phyloP scores from a whole-genome alignment of 2,113 vertebrate genomes.

The Brachirus orientalis region DNA sequence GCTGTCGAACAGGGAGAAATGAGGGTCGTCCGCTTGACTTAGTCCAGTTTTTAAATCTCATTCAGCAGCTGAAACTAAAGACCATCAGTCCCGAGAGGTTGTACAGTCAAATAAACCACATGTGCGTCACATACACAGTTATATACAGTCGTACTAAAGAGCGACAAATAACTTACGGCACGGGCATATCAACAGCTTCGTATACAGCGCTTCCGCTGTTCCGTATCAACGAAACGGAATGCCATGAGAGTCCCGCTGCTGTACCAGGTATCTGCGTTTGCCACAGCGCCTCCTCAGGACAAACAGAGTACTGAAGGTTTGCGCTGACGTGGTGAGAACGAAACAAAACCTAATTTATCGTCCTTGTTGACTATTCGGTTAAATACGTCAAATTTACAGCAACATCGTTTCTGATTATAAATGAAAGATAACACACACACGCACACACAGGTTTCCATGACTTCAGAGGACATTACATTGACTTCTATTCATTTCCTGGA shows the following conservation, averaged over 20 bases:
- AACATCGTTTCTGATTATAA: rapidly evolving
- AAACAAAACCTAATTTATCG: neutral
- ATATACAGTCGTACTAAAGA: neutral
- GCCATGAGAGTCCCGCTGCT: slow-evolving; percentile 2
- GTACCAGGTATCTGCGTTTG: rapidly evolving
- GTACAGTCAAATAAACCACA: neutral
- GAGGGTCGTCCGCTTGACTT: neutral
- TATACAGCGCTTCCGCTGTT: slow-evolving; percentile 44
- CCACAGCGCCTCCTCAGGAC: slow-evolving; percentile 34
- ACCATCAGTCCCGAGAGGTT: neutral
- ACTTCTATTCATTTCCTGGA: no score
- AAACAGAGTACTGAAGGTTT: neutral
- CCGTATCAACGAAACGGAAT: neutral
- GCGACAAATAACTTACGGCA: neutral
- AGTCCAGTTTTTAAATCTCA: neutral
- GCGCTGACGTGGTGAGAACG: neutral
- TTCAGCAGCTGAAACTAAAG: neutral
- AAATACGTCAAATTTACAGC: no score
- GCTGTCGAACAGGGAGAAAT: neutral
- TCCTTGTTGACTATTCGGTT: no score
- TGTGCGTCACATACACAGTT: neutral
- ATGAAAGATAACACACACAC: neutral
- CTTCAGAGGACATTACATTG: no score
- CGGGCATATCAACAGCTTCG: slow-evolving; percentile 24
- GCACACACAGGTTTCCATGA: no score